Conservation (phyloP, 2,113 vertebrate species). For the Sciurus niger region DNA sequence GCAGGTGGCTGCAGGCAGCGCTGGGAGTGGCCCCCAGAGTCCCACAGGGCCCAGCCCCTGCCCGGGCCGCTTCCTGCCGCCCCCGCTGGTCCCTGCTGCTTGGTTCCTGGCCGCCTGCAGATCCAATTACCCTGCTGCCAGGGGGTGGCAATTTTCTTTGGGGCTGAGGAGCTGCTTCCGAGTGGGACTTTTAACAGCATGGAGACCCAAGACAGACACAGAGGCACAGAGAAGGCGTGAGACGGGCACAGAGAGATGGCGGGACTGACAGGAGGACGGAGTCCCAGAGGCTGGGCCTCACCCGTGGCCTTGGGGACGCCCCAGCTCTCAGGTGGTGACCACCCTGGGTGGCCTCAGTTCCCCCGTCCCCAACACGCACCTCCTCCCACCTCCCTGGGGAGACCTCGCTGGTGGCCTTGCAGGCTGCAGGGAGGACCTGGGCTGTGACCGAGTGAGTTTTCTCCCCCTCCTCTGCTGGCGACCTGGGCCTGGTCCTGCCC, state of each 20-base stretch:
- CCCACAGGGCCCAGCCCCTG: not conserved
- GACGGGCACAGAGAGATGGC: not conserved
- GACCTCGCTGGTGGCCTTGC: not conserved
- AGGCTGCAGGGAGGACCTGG: not conserved
- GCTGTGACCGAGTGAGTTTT: not conserved
- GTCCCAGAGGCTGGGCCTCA: not conserved
- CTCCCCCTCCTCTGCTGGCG: no score
- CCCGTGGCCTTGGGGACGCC: no score
- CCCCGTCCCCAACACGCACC: no score
- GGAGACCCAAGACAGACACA: not conserved
- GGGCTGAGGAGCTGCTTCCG: not conserved
- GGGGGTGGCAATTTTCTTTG: constrained; percentile 66
- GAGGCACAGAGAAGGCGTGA: not conserved
- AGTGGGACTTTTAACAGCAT: constrained; percentile 42
- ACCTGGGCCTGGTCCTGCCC: not conserved
- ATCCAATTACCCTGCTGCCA: constrained; percentile 70
- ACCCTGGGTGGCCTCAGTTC: no score
- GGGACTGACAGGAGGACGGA: not conserved
- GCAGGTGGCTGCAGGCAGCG: no score
- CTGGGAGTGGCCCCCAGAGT: not conserved
- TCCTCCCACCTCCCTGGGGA: no score
- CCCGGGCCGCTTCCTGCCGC: not conserved
- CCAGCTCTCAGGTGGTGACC: no score
- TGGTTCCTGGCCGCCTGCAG: constrained; percentile 62
- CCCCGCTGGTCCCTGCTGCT: not conserved